Conservation (phyloP, 2,113 vertebrate species). For the Chauna torquata region DNA sequence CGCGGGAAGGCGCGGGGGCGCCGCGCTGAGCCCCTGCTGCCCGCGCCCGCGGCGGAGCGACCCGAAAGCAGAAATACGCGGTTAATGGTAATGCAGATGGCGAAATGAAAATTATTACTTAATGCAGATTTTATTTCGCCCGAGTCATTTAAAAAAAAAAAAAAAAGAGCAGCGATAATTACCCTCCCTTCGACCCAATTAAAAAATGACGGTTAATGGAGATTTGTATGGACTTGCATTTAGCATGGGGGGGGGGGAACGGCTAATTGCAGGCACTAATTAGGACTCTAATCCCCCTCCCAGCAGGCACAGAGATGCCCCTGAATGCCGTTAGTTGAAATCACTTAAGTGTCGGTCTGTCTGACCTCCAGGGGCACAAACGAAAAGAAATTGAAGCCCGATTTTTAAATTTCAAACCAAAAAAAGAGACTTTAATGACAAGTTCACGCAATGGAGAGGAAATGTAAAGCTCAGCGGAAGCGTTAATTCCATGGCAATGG, state of each 20-base stretch:
- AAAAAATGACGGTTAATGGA: conserved; percentile 23
- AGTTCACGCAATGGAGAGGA: conserved; percentile 47
- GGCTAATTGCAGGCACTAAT: conserved; percentile 57
- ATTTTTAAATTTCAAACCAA: conserved; percentile 42
- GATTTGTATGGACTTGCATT: conserved; percentile 1
- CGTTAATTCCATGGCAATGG: conserved; percentile 43
- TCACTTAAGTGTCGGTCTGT: conserved; percentile 7
- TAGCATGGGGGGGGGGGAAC: background rate
- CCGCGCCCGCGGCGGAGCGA: too few species aligned
- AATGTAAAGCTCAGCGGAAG: conserved; percentile 56
- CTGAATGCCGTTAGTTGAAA: conserved; percentile 17
- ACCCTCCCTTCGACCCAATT: conserved; percentile 33
- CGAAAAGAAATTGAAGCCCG: conserved; percentile 24
- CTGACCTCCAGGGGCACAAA: conserved; percentile 55
- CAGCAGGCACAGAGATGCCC: conserved; percentile 53
- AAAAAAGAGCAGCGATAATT: background rate
- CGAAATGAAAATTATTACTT: background rate
- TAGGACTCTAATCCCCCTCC: conserved; percentile 57
- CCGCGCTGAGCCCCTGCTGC: too few species aligned
- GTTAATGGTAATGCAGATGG: background rate
- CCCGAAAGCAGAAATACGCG: background rate
- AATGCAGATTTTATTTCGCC: background rate
- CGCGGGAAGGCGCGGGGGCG: too few species aligned
- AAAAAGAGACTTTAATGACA: conserved; percentile 45
- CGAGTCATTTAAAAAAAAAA: conserved; percentile 20